phyloP scores from a whole-genome alignment of 1,140 invertebrate species.

The Penaeus vannamei region DNA sequence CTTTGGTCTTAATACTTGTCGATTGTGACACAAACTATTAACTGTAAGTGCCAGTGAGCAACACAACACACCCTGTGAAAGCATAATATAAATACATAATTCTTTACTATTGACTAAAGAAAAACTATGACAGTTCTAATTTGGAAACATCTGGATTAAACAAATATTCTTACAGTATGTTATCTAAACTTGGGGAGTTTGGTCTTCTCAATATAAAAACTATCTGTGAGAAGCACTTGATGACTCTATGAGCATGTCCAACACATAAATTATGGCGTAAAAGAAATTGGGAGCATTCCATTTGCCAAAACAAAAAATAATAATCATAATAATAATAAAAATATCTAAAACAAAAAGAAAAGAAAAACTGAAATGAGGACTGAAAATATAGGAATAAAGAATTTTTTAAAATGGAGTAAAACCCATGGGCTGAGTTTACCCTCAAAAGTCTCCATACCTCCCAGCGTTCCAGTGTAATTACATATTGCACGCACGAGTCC shows the following conservation, averaged over 20 bases:
- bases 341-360: too few relatives aligned
- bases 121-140: slow-evolving; percentile 47
- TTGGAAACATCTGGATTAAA: slow-evolving; percentile 58
- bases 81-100: slow-evolving; percentile 53
- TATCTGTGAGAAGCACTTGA: slow-evolving; percentile 56
- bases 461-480: slow-evolving; percentile 60
- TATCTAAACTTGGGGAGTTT: slow-evolving; percentile 63
- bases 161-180: slow-evolving; percentile 42
- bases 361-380: not conserved
- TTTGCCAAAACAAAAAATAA: slow-evolving; percentile 31
- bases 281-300: slow-evolving; percentile 55
- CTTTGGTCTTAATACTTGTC: slow-evolving; percentile 25
- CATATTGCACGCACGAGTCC: slow-evolving; percentile 64
- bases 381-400: slow-evolving; percentile 44
- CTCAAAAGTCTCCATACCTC: slow-evolving; percentile 62
- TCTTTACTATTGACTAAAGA: slow-evolving; percentile 48
- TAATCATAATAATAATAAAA: too few relatives aligned
- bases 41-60: slow-evolving; percentile 22
- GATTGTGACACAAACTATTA: slow-evolving; percentile 21
- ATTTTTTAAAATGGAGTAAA: slow-evolving; percentile 50
- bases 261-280: slow-evolving; percentile 56
- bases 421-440: slow-evolving; percentile 59
- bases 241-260: slow-evolving; percentile 61
- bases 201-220: slow-evolving; percentile 60
- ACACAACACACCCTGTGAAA: slow-evolving; percentile 53